Conservation (phyloP, 2,797 vertebrate genomes). For the Amblyopsis hoosieri region DNA sequence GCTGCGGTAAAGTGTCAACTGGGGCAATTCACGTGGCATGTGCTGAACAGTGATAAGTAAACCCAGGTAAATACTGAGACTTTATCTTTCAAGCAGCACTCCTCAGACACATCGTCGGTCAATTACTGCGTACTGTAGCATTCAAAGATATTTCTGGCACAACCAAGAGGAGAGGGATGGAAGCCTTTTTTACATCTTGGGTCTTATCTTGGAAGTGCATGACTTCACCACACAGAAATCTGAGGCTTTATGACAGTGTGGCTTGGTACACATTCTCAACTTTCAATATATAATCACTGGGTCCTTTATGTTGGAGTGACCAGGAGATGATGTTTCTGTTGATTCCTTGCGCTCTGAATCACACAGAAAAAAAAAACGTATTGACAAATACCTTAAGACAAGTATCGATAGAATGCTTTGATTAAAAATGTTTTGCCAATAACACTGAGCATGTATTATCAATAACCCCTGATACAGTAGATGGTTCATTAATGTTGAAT, state of each 20-base stretch:
- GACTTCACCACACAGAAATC: conserved; percentile 42
- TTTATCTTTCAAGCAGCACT: conserved; percentile 23
- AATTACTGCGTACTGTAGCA: conserved; percentile 23
- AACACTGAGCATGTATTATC: conserved; percentile 5
- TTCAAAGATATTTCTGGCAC: conserved; percentile 26
- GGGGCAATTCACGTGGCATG: conserved; percentile 28
- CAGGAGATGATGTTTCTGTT: conserved; percentile 14
- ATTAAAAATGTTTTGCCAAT: no score
- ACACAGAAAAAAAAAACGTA: neutral
- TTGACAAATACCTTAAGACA: neutral
- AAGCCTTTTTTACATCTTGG: conserved; percentile 7
- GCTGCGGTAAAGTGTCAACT: conserved; percentile 23
- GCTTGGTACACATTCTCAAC: conserved; percentile 23
- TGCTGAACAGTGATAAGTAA: conserved; percentile 29
- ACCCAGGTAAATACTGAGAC: conserved; percentile 36
- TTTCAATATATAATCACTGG: conserved; percentile 36
- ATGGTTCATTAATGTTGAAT: conserved; percentile 17
- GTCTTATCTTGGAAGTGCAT: conserved; percentile 36
- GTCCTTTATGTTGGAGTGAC: conserved; percentile 36
- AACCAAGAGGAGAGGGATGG: conserved; percentile 24
- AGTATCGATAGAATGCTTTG: conserved; percentile 1
- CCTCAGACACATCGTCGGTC: conserved; percentile 27
- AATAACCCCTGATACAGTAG: conserved; percentile 1
- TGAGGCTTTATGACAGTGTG: conserved; percentile 32
- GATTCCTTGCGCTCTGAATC: conserved; percentile 13